Evolutionary conservation across 2,888 invertebrate species (phyloP), one percentile per base, ranked within the genome.

Genomic region (Criorhina ranunculi): DNA sequence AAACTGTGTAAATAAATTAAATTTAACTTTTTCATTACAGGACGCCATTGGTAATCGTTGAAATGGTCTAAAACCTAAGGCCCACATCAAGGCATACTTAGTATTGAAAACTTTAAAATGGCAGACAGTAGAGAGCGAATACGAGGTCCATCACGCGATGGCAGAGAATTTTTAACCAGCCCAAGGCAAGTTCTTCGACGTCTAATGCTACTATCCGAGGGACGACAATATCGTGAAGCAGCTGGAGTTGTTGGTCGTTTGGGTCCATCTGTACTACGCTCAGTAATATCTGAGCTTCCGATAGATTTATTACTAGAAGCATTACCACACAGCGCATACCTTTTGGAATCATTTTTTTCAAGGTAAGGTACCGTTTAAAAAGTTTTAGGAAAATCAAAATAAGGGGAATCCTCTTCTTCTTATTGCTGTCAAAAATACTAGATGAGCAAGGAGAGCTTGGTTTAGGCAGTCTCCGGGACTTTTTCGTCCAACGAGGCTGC

Each of bases 301-400:
- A 94, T 98, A 64, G 98, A 98, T 90, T 93, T 97, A 87, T 93
- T 98, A 87, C 95, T 98, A n/a, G 98, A 98, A 88, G 96, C 97
- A 2, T 93, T 98, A 91, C 98, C 98, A 0, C 96, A 97, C 90
- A 97, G 97, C 15, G 94, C 98, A 1, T 95, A 96, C 88, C 93
- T 98, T 57, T 93, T 98, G 87, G 98, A 98, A 91, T 96, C 97
- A 0, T 94, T 98, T 19, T 95, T 95, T 80, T 93, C 93, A 88
- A 94, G 95, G 95, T 95, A 88, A 92, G 2, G 24, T 24, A 24
- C 24, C 24, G 24, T 24, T 4, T 24, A 24, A 1, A 24, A 24
- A 24, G 24, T 24, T 24, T 24, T 24, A 24, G 24, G 4, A 24
- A 4, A 24, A 4, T 24, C 4, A 3, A 24, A 24, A 4, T 24